Evolutionary conservation across 1,140 invertebrate species (phyloP).

Genomic region (Dinothrombium tinctorium): DNA sequence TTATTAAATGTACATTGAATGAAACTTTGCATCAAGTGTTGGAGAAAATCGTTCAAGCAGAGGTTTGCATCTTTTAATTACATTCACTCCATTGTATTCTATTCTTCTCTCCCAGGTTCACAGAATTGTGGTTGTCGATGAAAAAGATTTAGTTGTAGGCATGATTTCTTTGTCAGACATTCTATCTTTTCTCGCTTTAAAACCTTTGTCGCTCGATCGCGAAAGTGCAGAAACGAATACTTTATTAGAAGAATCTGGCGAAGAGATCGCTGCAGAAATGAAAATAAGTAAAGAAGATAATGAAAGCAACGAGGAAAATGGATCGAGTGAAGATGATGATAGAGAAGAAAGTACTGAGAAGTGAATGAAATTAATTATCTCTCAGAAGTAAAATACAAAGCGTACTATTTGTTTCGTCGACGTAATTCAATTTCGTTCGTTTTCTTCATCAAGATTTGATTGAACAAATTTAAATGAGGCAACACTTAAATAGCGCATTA

Average conservation of each 20-base stretch:
- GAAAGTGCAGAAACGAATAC: not conserved
- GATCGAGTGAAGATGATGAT: not conserved
- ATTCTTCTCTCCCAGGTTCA: slow-evolving; percentile 41
- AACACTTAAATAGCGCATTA: too few species aligned
- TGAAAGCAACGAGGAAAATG: not conserved
- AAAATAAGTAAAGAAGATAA: too few species aligned
- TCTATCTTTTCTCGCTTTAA: slow-evolving; percentile 58
- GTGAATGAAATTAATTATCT: too few species aligned
- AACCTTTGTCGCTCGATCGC: slow-evolving; percentile 25
- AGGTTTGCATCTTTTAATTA: slow-evolving; percentile 31
- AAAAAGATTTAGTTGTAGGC: slow-evolving; percentile 72
- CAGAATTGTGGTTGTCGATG: slow-evolving; percentile 74
- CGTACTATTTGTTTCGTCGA: too few species aligned
- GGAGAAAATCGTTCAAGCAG: slow-evolving; percentile 86
- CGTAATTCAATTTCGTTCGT: too few species aligned
- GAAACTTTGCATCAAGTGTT: slow-evolving; percentile 65
- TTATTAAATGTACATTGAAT: slow-evolving; percentile 73
- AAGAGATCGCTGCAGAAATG: too few species aligned
- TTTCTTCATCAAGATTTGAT: too few species aligned
- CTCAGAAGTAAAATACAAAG: too few species aligned
- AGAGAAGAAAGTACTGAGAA: too few species aligned
- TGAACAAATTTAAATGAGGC: too few species aligned
- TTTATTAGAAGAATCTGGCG: not conserved
- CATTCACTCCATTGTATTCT: not conserved
- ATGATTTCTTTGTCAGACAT: slow-evolving; percentile 93